A percentile compares a stretch with the other conserved stretches of the same genome.
Evolutionary conservation across 2,797 vertebrate species (phyloP).

Genomic region (Tragelaphus oryx): DNA sequence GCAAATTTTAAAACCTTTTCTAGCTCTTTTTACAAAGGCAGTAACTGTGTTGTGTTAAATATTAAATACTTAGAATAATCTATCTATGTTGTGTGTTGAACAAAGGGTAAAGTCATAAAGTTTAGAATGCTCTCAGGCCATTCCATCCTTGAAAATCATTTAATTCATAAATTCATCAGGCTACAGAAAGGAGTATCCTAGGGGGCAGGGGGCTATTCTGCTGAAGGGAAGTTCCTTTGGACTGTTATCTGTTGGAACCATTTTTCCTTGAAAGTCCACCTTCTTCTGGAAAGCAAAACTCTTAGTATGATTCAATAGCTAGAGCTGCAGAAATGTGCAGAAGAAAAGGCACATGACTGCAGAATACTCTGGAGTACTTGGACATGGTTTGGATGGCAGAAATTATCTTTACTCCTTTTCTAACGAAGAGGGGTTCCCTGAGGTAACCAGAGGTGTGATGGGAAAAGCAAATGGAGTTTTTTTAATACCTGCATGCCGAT

Average conservation of each 20-base stretch:
- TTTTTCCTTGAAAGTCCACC: neutral
- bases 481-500: conserved; percentile 61
- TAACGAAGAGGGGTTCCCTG: conserved; percentile 36
- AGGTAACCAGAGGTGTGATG: conserved; percentile 55
- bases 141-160: neutral
- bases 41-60: conserved; percentile 14
- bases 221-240: neutral
- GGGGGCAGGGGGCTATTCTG: neutral
- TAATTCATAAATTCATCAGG: neutral
- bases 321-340: neutral
- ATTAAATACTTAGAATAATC: neutral
- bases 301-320: neutral
- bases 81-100: neutral
- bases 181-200: neutral
- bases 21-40: neutral
- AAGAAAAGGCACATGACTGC: neutral
- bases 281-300: neutral
- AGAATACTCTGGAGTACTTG: neutral
- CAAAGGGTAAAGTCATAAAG: conserved; percentile 10
- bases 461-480: conserved; percentile 55
- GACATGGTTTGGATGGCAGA: neutral
- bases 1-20: conserved; percentile 3
- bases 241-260: neutral
- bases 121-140: neutral
- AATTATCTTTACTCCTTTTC: neutral